Percentiles rank a stretch among this genome's conserved stretches.
phyloP scores from a whole-genome alignment of 2,888 invertebrate genomes.

The Hipparchia sbordonii region DNA sequence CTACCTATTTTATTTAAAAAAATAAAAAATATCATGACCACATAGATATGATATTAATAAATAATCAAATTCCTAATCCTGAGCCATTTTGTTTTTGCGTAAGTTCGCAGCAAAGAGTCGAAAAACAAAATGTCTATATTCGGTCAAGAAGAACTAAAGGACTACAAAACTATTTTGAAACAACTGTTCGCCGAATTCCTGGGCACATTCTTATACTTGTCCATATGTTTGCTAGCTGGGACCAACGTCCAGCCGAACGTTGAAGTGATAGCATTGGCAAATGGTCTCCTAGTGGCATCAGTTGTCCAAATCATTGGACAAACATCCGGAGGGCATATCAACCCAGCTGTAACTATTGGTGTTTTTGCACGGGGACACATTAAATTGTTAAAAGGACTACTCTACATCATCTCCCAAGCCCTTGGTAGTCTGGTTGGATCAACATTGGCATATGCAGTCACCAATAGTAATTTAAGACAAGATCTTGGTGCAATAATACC shows the following conservation, averaged over 20 bases:
- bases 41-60: neutral
- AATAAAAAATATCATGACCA: neutral
- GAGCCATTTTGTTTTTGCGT: neutral
- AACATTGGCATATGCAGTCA: constrained; percentile 31
- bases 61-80: neutral
- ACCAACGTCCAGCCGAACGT: constrained; percentile 10
- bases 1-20: too few species aligned
- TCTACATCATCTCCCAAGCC: constrained; percentile 35
- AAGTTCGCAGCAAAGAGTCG: neutral
- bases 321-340: constrained; percentile 41
- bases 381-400: constrained; percentile 30
- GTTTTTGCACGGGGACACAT: constrained; percentile 34
- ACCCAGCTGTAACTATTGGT: constrained; percentile 39
- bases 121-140: constrained; percentile 24
- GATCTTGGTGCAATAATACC: constrained; percentile 37
- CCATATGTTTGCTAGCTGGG: constrained; percentile 34
- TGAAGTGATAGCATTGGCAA: constrained; percentile 30
- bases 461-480: constrained; percentile 18
- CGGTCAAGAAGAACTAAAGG: constrained; percentile 33
- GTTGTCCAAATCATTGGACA: constrained; percentile 37
- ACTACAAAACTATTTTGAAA: constrained; percentile 31
- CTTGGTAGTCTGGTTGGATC: constrained; percentile 35
- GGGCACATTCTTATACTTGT: constrained; percentile 40
- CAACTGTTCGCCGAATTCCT: constrained; percentile 42
- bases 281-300: constrained; percentile 37